These are phyloP conservation scores for Noctua pronuba DNA, from an alignment of 2,888 invertebrate genomes.

Conservation along the genomic window DNA sequence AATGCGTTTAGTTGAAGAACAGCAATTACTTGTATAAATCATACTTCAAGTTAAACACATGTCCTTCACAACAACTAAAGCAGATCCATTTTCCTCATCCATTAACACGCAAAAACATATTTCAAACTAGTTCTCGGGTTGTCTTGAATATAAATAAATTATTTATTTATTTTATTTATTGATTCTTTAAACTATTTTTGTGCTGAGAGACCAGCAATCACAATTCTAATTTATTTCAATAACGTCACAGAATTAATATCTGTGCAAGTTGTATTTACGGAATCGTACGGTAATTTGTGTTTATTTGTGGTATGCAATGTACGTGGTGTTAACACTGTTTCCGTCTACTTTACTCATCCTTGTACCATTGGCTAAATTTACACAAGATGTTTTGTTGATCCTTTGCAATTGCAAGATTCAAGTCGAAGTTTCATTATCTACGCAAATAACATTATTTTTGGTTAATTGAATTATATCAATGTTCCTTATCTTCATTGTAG, in stretches of 20 bases:
- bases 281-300: constrained; percentile 24
- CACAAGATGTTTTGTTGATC: constrained; percentile 1
- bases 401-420: constrained; percentile 3
- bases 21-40: neutral
- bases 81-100: constrained; percentile 30
- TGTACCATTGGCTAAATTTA: constrained; percentile 21
- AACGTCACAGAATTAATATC: constrained; percentile 40
- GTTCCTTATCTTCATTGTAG: constrained; percentile 5
- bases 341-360: constrained; percentile 19
- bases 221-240: constrained; percentile 37
- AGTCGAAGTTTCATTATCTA: neutral
- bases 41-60: neutral
- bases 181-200: constrained; percentile 16
- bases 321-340: constrained; percentile 3
- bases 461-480: neutral
- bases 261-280: constrained; percentile 22
- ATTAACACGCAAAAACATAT: constrained; percentile 32
- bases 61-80: constrained; percentile 4
- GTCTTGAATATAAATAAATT: constrained; percentile 30
- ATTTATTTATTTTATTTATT: constrained; percentile 35
- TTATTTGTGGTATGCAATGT: constrained; percentile 14
- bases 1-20: neutral
- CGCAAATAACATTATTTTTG: constrained; percentile 11
- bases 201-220: constrained; percentile 30
- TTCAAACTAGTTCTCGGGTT: constrained; percentile 28